Conservation (phyloP, 2,113 vertebrate genomes). For the Origma solitaria region DNA sequence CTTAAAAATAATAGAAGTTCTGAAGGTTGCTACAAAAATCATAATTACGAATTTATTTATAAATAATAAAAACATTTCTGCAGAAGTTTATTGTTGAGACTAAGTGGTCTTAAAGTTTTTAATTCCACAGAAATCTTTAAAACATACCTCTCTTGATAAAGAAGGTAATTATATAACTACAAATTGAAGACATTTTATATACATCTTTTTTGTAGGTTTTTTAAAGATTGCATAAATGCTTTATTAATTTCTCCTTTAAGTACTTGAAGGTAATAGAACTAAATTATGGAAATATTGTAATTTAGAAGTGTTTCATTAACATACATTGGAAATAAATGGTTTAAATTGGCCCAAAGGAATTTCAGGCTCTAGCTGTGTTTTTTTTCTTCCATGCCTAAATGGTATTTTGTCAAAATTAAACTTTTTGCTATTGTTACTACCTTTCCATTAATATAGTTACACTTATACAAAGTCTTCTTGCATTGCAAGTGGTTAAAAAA, state of each 20-base stretch:
- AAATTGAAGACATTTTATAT: neutral
- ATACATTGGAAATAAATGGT: neutral
- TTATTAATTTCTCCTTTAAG: neutral
- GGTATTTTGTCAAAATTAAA: neutral
- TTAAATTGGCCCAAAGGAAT: neutral
- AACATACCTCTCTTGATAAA: neutral
- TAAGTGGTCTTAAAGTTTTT: neutral
- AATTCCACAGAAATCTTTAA: neutral
- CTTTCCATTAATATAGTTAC: neutral
- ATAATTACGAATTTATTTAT: neutral
- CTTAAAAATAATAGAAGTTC: neutral
- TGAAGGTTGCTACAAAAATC: neutral
- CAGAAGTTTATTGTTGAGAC: neutral
- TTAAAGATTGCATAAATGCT: neutral
- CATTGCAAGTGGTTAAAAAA: neutral
- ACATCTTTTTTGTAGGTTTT: neutral
- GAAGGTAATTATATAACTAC: neutral
- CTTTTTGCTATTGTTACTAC: neutral
- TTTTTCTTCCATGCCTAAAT: neutral
- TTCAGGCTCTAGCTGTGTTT: neutral
- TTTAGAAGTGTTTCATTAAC: neutral
- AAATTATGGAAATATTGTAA: neutral
- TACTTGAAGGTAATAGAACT: neutral
- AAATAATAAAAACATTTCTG: neutral
- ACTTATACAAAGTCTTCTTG: neutral